Percentiles rank a stretch among this genome's conserved stretches.
phyloP scores from a whole-genome alignment of 2,113 vertebrate species.

The Planiliza haematocheilus region DNA sequence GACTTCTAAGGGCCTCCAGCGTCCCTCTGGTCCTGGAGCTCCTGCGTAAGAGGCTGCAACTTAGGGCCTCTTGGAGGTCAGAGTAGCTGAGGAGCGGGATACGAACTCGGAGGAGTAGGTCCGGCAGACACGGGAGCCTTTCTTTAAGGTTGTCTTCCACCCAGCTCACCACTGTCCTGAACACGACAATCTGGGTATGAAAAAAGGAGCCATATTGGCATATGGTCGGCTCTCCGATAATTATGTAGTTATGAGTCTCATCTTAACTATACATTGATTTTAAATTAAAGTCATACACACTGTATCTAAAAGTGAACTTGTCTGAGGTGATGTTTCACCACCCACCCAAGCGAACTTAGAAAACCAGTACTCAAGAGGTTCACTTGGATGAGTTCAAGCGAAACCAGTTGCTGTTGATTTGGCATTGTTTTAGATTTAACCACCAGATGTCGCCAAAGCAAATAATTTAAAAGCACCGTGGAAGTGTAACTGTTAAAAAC shows the following conservation, averaged over 20 bases:
- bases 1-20: not conserved
- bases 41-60: slow-evolving; percentile 10
- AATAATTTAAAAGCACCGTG: too few relatives aligned
- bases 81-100: slow-evolving; percentile 20
- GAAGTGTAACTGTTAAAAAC: too few relatives aligned
- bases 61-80: slow-evolving; percentile 36
- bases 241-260: too few relatives aligned
- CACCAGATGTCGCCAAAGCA: not conserved
- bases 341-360: too few relatives aligned
- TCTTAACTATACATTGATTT: too few relatives aligned
- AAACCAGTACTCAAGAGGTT: too few relatives aligned
- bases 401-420: too few relatives aligned
- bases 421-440: not conserved
- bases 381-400: too few relatives aligned
- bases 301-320: too few relatives aligned
- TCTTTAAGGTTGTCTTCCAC: slow-evolving; percentile 35
- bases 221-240: not conserved
- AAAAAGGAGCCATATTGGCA: not conserved
- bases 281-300: too few relatives aligned
- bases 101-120: slow-evolving; percentile 25
- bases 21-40: not conserved
- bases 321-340: too few relatives aligned
- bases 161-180: slow-evolving; percentile 37
- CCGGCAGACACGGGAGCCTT: slow-evolving; percentile 7
- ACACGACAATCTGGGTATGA: slow-evolving; percentile 30